These are phyloP conservation scores for Polymixis flavicincta DNA, from an alignment of 2,888 invertebrate species.

Conservation along the genomic window DNA sequence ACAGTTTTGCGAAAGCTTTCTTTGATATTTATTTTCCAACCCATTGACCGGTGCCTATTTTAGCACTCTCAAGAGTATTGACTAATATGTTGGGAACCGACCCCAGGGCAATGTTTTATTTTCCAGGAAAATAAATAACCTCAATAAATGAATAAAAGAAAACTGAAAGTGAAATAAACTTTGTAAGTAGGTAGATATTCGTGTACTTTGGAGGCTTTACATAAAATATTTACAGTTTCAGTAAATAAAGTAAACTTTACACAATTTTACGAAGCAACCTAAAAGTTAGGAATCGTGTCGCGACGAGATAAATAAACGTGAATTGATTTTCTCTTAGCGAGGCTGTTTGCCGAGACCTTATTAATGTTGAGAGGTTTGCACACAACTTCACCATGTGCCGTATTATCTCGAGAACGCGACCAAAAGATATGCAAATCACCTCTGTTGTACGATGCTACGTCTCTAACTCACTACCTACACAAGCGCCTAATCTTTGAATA, in stretches of 20 bases:
- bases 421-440: slow-evolving; percentile 68
- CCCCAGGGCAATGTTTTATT: slow-evolving; percentile 6
- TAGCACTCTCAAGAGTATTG: slow-evolving; percentile 16
- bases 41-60: slow-evolving; percentile 14
- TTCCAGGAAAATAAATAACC: slow-evolving; percentile 28
- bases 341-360: slow-evolving; percentile 38
- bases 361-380: slow-evolving; percentile 45
- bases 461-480: slow-evolving; percentile 27
- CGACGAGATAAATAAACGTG: slow-evolving; percentile 29
- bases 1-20: neutral
- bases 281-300: slow-evolving; percentile 29
- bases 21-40: slow-evolving; percentile 3
- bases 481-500: slow-evolving; percentile 63
- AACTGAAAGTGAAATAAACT: slow-evolving; percentile 11
- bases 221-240: slow-evolving; percentile 34
- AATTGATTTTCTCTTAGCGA: slow-evolving; percentile 33
- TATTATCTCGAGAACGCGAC: slow-evolving; percentile 43
- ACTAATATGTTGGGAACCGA: neutral
- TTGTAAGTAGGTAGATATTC: slow-evolving; percentile 1
- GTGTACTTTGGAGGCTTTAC: neutral
- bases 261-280: slow-evolving; percentile 32
- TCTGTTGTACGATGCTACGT: slow-evolving; percentile 36
- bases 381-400: slow-evolving; percentile 35
- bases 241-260: slow-evolving; percentile 35
- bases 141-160: slow-evolving; percentile 12